Conservation (phyloP, 2,888 invertebrate species). For the Thera obeliscata region DNA sequence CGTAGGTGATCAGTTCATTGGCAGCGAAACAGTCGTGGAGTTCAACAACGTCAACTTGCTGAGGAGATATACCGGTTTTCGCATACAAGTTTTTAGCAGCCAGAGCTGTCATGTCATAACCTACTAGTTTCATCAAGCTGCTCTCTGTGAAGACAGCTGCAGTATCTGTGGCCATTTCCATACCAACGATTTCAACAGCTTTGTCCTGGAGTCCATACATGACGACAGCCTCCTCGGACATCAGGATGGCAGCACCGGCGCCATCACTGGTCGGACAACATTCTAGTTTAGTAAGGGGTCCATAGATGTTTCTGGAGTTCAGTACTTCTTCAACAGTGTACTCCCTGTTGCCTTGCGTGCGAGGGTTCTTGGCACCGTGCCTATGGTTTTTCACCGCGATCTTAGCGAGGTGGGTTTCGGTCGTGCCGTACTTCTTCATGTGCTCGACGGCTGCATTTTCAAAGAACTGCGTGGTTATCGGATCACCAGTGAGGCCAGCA, state of each 20-base stretch:
- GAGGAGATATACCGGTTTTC: conserved; percentile 89
- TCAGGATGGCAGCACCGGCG: conserved; percentile 96
- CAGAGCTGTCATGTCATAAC: conserved; percentile 96
- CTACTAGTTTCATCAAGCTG: conserved; percentile 91
- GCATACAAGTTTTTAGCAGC: conserved; percentile 91
- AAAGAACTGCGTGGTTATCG: conserved; percentile 97
- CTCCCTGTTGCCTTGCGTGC: conserved; percentile 97
- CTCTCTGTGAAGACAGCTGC: conserved; percentile 92
- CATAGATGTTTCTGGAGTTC: conserved; percentile 94
- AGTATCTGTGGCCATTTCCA: conserved; percentile 98
- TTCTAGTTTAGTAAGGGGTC: conserved; percentile 97
- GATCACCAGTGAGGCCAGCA: conserved; percentile 91
- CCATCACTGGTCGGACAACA: conserved; percentile 99
- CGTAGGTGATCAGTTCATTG: conserved; percentile 98
- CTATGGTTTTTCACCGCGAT: conserved; percentile 99
- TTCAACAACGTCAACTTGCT: conserved; percentile 96
- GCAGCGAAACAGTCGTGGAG: conserved; percentile 99
- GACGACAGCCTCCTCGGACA: conserved; percentile 95
- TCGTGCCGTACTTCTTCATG: conserved; percentile 97
- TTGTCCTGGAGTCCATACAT: conserved; percentile 90
- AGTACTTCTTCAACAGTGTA: conserved; percentile 96
- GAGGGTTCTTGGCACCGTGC: conserved; percentile 98
- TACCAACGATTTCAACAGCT: conserved; percentile 97
- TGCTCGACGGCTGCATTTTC: conserved; percentile 98
- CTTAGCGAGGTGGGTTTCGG: conserved; percentile 96